Evolutionary conservation across 2,888 invertebrate species (phyloP), one percentile per base, ranked within the genome.

Genomic region (Hyposoter didymator): DNA sequence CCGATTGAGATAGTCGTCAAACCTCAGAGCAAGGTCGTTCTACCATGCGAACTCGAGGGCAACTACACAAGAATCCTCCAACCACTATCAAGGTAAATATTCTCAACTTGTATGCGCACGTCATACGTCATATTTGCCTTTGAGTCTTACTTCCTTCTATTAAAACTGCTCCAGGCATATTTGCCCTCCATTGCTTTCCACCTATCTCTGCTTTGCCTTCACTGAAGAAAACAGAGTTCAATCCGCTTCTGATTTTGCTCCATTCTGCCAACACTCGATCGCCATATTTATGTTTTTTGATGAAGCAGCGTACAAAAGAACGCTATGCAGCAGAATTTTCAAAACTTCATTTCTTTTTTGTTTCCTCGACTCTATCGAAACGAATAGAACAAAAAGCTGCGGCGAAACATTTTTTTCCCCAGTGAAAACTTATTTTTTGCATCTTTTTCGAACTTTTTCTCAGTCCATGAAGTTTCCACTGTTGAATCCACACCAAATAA

Each of bases 1-100:
- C 92, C 92, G 80, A 88, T 92, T 67, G 92, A 93, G 83, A 90
- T 93, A 70, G 90, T 92, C 87, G 93, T 93, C 76, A 93, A 93
- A 87, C 93, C 93, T 74, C 93, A 92, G 86, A 91, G 89, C 87
- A 92, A 94, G 89, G 91, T 93, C 89, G 89, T 93, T 78, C 89
- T 93, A 72, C 93, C 93, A 39, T 94, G 94, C 90, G 93, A 93
- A 82, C 91, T 94, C 78, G 93, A 93, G 84, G 92, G 90, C 81
- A 93, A 93, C 90, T 91, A 91, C 85, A 91, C 93, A 67, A 91
- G 89, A 84, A 90, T 92, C 66, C 90, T 94, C 52, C 89, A 91
- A 78, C 91, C 93, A 45, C 90, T 90, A 62, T 89, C 92, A 32
- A 93, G 93, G 94, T 94, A 89, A 89, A 84, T 76, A 82, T 80